Evolutionary conservation across 2,113 vertebrate genomes (phyloP).

Genomic region (Pelmatolapia mariae): DNA sequence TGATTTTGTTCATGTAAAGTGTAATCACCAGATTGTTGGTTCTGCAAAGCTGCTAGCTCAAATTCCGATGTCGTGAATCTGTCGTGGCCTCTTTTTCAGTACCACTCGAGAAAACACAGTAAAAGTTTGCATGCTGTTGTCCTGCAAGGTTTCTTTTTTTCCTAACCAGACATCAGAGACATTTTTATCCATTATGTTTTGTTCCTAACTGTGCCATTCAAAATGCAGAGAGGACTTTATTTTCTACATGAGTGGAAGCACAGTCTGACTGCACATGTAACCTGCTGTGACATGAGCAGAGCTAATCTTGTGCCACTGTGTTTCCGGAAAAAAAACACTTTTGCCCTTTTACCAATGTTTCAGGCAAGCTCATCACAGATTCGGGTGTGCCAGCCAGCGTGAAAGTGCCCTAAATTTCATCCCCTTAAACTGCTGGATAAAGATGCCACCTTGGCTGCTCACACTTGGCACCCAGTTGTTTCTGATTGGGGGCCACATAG

Average conservation of each 20-base stretch:
- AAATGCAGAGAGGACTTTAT: background rate
- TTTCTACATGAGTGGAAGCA: background rate
- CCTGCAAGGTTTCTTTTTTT: background rate
- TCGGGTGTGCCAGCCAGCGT: background rate
- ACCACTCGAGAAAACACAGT: background rate
- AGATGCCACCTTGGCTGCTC: conserved; percentile 35
- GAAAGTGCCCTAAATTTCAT: conserved; percentile 8
- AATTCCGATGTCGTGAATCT: background rate
- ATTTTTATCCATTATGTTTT: background rate
- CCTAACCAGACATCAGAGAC: background rate
- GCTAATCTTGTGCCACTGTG: background rate
- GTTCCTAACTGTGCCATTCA: background rate
- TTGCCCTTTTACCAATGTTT: background rate
- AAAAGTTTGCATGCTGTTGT: background rate
- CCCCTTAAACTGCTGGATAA: conserved; percentile 35
- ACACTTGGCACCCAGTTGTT: conserved; percentile 29
- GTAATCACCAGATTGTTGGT: background rate
- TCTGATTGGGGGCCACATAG: conserved; percentile 16
- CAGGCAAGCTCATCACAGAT: background rate
- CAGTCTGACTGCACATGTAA: background rate
- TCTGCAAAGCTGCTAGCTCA: background rate
- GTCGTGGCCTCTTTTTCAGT: background rate
- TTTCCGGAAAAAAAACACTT: background rate
- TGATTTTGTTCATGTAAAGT: background rate
- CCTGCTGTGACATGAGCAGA: background rate